phyloP scores from a whole-genome alignment of 1,140 invertebrate genomes.

The Hylaeus anthracinus region DNA sequence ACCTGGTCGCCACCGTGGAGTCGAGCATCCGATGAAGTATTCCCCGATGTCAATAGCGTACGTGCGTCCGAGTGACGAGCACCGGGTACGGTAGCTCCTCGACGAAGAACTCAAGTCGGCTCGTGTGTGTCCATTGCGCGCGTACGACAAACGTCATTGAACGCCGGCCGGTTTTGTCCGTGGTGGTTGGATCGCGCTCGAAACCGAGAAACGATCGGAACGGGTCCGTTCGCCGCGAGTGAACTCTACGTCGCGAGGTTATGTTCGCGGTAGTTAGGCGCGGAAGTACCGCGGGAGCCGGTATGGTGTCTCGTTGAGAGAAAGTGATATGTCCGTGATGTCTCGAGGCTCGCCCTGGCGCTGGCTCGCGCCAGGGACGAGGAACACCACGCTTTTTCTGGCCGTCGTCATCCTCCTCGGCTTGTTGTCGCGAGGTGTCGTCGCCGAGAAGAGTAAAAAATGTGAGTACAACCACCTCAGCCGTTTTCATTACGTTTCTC shows the following conservation, averaged over 20 bases:
- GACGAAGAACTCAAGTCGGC: not conserved
- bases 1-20: slow-evolving; percentile 32
- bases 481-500: not conserved
- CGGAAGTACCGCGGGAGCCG: slow-evolving; percentile 60
- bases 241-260: slow-evolving; percentile 33
- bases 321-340: slow-evolving; percentile 68
- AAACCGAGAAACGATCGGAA: not conserved
- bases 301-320: slow-evolving; percentile 46
- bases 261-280: slow-evolving; percentile 44
- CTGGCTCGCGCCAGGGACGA: slow-evolving; percentile 36
- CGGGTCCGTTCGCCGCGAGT: slow-evolving; percentile 22
- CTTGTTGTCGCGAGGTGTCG: slow-evolving; percentile 58
- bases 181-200: slow-evolving; percentile 7
- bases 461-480: slow-evolving; percentile 68
- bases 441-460: slow-evolving; percentile 71
- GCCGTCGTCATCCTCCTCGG: slow-evolving; percentile 42
- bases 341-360: slow-evolving; percentile 59
- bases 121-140: slow-evolving; percentile 15
- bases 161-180: not conserved
- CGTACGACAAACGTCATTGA: not conserved
- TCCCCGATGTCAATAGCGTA: slow-evolving; percentile 65
- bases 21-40: slow-evolving; percentile 49
- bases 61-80: slow-evolving; percentile 60
- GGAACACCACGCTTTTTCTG: slow-evolving; percentile 28
- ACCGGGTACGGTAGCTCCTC: slow-evolving; percentile 48